phyloP scores from a whole-genome alignment of 2,113 vertebrate genomes.

The Corynorhinus townsendii region DNA sequence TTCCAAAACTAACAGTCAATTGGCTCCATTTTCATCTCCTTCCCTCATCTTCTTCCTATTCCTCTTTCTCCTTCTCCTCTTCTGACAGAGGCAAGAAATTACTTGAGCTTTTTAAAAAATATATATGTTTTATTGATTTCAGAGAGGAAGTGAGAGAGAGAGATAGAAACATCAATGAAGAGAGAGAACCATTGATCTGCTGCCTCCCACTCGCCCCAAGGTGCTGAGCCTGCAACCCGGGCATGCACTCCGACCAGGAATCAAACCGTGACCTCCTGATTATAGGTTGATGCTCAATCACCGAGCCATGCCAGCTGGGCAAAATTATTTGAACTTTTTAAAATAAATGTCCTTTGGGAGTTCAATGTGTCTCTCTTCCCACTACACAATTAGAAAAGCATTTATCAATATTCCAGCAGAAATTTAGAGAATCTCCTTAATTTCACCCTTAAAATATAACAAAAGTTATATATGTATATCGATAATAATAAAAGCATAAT shows the following conservation, averaged over 20 bases:
- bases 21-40: constrained; percentile 21
- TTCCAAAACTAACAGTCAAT: constrained; percentile 60
- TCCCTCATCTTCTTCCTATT: not conserved
- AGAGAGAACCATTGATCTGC: too few relatives aligned
- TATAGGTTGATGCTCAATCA: too few relatives aligned
- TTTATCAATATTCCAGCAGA: not conserved
- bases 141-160: too few relatives aligned
- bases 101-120: constrained; percentile 17
- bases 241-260: too few relatives aligned
- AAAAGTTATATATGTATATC: not conserved
- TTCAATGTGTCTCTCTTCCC: not conserved
- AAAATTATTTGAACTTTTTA: constrained; percentile 16
- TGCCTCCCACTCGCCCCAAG: too few relatives aligned
- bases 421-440: not conserved
- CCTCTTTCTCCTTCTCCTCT: not conserved
- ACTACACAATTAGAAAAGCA: not conserved
- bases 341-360: constrained; percentile 8
- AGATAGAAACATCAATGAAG: too few relatives aligned
- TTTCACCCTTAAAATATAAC: not conserved
- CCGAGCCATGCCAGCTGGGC: too few relatives aligned
- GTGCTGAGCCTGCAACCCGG: too few relatives aligned
- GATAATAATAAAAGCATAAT: too few relatives aligned
- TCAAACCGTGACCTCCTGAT: too few relatives aligned
- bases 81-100: constrained; percentile 41
- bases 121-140: too few relatives aligned